A percentile compares a stretch with the other conserved stretches of the same genome.
Evolutionary conservation across 2,797 vertebrate genomes (phyloP).

Genomic region (Sebastolobus altivelis): DNA sequence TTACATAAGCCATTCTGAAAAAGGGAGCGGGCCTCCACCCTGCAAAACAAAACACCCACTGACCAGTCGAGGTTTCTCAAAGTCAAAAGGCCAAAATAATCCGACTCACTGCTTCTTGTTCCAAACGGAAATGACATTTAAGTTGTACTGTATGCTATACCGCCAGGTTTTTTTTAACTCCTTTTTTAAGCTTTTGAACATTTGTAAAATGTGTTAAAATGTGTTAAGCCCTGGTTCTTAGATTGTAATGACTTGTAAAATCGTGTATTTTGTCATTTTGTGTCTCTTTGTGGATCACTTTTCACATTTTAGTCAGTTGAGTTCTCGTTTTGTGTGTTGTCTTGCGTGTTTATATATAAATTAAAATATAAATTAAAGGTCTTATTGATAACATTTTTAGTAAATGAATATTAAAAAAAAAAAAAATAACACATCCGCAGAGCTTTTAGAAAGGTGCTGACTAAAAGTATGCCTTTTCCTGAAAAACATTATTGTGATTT

Average conservation of each 20-base stretch:
- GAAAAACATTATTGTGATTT: no score
- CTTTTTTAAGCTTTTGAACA: neutral
- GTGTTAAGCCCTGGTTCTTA: neutral
- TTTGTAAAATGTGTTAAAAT: neutral
- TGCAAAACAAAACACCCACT: conserved; percentile 54
- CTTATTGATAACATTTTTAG: no score
- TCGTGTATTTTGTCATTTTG: neutral
- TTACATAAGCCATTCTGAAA: conserved; percentile 66
- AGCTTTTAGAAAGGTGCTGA: no score
- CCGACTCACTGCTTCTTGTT: conserved; percentile 6
- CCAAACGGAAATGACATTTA: neutral
- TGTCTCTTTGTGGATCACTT: no score
- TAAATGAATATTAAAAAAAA: no score
- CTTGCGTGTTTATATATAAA: no score
- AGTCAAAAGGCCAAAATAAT: conserved; percentile 38
- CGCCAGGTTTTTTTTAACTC: neutral
- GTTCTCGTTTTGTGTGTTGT: no score
- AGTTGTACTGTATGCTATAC: neutral
- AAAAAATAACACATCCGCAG: no score
- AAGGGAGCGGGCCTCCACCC: conserved; percentile 64
- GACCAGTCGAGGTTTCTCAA: conserved; percentile 31
- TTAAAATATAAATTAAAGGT: no score
- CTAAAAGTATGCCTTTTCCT: no score
- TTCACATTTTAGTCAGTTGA: no score
- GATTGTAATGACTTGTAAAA: no score